Evolutionary conservation across 1,140 invertebrate species (phyloP).

Genomic region (Cyclargus thomasi): DNA sequence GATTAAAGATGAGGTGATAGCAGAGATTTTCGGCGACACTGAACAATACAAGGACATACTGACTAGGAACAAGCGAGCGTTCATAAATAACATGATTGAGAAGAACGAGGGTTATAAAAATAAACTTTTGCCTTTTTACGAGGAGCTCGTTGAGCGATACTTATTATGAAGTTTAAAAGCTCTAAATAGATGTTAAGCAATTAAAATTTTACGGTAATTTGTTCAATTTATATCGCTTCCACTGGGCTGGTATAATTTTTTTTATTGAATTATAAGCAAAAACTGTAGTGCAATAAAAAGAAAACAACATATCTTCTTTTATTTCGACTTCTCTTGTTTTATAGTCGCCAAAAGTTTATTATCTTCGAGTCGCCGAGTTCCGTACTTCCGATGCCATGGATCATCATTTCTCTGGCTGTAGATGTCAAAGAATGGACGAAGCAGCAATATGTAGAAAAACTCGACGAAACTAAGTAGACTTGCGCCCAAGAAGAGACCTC

Average conservation of each 20-base stretch:
- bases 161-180: constrained; percentile 22
- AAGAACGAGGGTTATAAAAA: constrained; percentile 40
- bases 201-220: too few species aligned
- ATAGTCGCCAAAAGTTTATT: constrained; percentile 40
- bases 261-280: too few species aligned
- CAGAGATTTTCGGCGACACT: constrained; percentile 43
- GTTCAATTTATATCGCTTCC: too few species aligned
- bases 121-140: constrained; percentile 52
- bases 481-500: constrained; percentile 78
- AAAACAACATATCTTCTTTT: constrained; percentile 3
- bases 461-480: constrained; percentile 80
- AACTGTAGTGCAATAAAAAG: not conserved
- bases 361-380: constrained; percentile 45
- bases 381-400: constrained; percentile 58
- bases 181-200: too few species aligned
- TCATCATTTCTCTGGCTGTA: constrained; percentile 51
- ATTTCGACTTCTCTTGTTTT: constrained; percentile 24
- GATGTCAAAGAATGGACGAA: constrained; percentile 61
- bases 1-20: constrained; percentile 51
- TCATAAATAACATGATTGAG: constrained; percentile 53
- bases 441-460: constrained; percentile 67
- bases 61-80: constrained; percentile 45
- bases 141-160: constrained; percentile 56
- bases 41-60: constrained; percentile 49
- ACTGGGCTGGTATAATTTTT: too few species aligned